Conservation (phyloP, 2,888 invertebrate species). For the Agonopterix arenella region DNA sequence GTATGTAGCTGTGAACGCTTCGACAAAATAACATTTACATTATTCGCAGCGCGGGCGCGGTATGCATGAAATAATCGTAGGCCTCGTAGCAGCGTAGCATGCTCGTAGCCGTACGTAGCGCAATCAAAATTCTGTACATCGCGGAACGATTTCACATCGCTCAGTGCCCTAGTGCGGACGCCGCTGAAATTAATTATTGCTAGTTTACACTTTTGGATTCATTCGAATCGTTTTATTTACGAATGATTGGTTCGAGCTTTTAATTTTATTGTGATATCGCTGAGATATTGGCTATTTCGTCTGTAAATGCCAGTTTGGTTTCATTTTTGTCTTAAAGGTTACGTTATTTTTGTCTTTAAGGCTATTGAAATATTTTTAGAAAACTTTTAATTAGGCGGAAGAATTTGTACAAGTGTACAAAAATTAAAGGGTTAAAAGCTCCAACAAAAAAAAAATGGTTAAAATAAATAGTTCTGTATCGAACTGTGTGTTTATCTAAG, state of each 20-base stretch:
- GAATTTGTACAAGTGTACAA: no score
- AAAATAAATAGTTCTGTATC: no score
- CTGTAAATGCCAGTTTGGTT: no score
- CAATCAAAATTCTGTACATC: conserved; percentile 46
- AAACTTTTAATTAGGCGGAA: no score
- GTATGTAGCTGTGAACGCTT: not conserved
- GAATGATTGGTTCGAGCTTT: not conserved
- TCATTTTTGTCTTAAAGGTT: no score
- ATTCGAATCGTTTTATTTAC: not conserved
- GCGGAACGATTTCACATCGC: conserved; percentile 39
- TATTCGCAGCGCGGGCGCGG: conserved; percentile 1
- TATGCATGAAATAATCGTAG: conserved; percentile 25
- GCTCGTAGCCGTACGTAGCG: conserved; percentile 11
- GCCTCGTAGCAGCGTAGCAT: conserved; percentile 24
- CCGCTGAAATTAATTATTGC: conserved; percentile 43
- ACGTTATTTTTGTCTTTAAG: no score
- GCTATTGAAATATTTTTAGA: no score
- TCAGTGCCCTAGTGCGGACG: conserved; percentile 24
- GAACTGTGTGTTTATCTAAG: no score
- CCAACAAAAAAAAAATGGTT: no score
- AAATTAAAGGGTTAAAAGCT: no score
- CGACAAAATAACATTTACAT: conserved; percentile 9
- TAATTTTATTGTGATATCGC: no score
- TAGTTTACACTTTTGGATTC: conserved; percentile 9
- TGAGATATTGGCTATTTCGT: no score